Evolutionary conservation across 30 jellyfish, hydroid and myxozoan genomes (phyloP).

Genomic region (Turritopsis rubra): DNA sequence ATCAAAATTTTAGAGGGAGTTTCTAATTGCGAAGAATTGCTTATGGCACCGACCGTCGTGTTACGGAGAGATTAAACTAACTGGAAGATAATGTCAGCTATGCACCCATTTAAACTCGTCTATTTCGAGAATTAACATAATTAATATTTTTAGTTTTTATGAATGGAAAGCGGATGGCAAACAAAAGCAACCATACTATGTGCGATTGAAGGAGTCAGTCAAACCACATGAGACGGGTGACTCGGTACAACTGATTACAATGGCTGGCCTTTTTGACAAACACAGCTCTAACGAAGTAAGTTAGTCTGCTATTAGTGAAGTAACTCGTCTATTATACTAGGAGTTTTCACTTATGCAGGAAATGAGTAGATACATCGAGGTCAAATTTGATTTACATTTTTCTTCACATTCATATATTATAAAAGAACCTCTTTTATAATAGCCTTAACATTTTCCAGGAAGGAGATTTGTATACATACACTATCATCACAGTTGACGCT

Average conservation of each 20-base stretch:
- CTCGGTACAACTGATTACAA: conserved; percentile 34
- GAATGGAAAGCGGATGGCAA: conserved; percentile 69
- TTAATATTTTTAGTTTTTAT: conserved; percentile 29
- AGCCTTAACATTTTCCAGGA: conserved; percentile 25
- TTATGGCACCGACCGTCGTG: too few species aligned
- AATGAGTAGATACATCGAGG: too few species aligned
- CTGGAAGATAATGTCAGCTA: too few species aligned
- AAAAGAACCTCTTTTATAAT: too few species aligned
- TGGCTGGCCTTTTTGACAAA: conserved; percentile 89
- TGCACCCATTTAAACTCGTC: too few species aligned
- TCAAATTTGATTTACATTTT: not conserved
- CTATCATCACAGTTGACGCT: conserved; percentile 75
- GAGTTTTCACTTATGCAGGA: not conserved
- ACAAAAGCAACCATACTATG: conserved; percentile 77
- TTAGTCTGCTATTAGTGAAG: not conserved
- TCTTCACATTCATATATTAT: not conserved
- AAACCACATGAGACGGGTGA: conserved; percentile 3
- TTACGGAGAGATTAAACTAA: too few species aligned
- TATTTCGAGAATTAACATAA: not conserved
- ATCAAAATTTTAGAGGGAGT: too few species aligned
- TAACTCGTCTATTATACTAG: not conserved
- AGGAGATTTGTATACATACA: conserved; percentile 53
- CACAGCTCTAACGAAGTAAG: conserved; percentile 19
- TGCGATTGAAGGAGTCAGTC: conserved; percentile 28
- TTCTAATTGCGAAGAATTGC: too few species aligned